Evolutionary conservation across 2,888 invertebrate genomes (phyloP).

Genomic region (Thysanoteuthis rhombus): DNA sequence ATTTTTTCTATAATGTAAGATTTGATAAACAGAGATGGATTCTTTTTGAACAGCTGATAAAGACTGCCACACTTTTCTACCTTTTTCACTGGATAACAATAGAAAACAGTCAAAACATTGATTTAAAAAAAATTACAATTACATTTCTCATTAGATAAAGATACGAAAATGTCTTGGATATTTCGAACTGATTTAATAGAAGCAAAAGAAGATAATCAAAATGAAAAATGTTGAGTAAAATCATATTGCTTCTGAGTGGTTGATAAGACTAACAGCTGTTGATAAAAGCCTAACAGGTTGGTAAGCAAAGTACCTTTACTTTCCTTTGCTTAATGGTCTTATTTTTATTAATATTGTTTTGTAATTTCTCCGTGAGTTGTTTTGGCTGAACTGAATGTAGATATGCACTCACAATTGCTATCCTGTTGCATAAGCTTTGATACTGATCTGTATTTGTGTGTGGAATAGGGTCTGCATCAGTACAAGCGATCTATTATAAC

Average conservation of each 20-base stretch:
- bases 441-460: constrained; percentile 12
- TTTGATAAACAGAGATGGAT: no score
- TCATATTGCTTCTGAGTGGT: background rate
- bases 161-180: background rate
- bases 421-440: background rate
- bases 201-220: background rate
- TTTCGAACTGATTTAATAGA: background rate
- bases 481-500: background rate
- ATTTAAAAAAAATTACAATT: no score
- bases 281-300: background rate
- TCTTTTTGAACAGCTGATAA: no score
- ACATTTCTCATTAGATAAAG: background rate
- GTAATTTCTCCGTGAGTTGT: background rate
- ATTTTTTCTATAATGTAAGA: no score
- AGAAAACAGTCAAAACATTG: no score
- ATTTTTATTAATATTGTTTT: background rate
- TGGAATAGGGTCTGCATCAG: background rate
- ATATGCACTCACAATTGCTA: background rate
- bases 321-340: background rate
- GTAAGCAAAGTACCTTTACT: background rate
- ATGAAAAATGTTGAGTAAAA: background rate
- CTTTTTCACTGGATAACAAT: no score
- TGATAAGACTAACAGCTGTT: background rate
- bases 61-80: no score
- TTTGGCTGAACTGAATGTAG: background rate